Percentiles rank a stretch among this genome's conserved stretches.
Evolutionary conservation across 2,888 invertebrate genomes (phyloP).

Genomic region (Lordiphosa fenestrarum): DNA sequence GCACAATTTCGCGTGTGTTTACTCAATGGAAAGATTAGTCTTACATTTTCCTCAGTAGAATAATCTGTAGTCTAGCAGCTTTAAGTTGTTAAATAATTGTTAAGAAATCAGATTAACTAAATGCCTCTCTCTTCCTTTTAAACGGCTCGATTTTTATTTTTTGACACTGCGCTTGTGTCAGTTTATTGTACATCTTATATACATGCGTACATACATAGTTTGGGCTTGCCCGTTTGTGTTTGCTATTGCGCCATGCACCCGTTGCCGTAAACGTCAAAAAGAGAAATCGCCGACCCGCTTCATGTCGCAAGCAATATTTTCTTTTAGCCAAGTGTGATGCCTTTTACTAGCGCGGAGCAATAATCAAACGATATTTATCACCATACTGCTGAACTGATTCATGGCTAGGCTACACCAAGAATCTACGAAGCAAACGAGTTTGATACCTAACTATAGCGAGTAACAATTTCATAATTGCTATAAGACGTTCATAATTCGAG

Average conservation of each 20-base stretch:
- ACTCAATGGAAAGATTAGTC: no score
- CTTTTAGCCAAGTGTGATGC: conserved; percentile 29
- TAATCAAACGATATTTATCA: conserved; percentile 7
- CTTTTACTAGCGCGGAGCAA: conserved; percentile 20
- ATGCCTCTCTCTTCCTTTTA: background rate
- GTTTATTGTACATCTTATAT: background rate
- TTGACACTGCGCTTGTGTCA: background rate
- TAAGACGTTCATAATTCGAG: no score
- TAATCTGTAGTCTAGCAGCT: no score
- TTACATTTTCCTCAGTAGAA: no score
- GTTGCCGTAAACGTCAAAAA: conserved; percentile 51
- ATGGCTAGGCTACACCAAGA: conserved; percentile 1
- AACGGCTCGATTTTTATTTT: background rate
- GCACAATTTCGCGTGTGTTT: no score
- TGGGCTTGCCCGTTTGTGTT: conserved; percentile 37
- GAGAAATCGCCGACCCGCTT: conserved; percentile 59
- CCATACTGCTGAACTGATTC: conserved; percentile 13
- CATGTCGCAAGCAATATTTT: conserved; percentile 39
- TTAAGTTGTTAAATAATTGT: no score
- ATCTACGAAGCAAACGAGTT: no score
- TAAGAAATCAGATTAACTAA: no score
- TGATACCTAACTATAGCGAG: no score
- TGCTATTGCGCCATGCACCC: conserved; percentile 66
- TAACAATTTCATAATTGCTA: no score
- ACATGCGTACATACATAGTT: background rate